phyloP scores from a whole-genome alignment of 1,140 invertebrate species.

The Euglossa dilemma region DNA sequence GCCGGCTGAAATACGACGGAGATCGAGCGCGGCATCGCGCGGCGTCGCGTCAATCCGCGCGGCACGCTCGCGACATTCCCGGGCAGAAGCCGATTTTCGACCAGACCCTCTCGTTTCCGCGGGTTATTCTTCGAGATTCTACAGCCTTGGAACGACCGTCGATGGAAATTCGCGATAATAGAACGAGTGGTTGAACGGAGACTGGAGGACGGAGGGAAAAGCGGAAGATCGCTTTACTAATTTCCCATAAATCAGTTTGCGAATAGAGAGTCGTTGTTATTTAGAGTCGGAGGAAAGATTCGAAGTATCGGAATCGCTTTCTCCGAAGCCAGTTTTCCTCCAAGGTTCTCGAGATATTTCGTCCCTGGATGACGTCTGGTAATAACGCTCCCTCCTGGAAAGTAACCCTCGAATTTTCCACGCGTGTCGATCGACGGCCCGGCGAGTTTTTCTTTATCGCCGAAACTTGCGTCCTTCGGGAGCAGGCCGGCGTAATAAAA shows the following conservation, averaged over 20 bases:
- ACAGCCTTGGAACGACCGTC: too few species aligned
- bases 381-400: neutral
- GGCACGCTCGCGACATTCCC: neutral
- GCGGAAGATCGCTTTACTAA: too few species aligned
- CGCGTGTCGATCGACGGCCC: constrained; percentile 8
- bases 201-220: too few species aligned
- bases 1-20: constrained; percentile 56
- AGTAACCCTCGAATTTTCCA: constrained; percentile 33
- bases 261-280: too few species aligned
- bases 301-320: neutral
- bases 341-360: neutral
- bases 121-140: too few species aligned
- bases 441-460: constrained; percentile 40
- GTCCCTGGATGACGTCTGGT: neutral
- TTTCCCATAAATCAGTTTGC: too few species aligned
- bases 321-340: neutral
- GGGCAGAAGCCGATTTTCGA: too few species aligned
- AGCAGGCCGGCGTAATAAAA: constrained; percentile 26
- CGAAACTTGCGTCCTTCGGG: constrained; percentile 17
- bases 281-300: neutral
- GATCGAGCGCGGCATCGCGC: constrained; percentile 52
- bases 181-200: too few species aligned
- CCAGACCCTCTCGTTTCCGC: too few species aligned
- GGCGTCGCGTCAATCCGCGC: constrained; percentile 50
- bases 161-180: too few species aligned